These are phyloP conservation scores for Tethea ocularis DNA, from an alignment of 2,888 invertebrate species.

Conservation along the genomic window DNA sequence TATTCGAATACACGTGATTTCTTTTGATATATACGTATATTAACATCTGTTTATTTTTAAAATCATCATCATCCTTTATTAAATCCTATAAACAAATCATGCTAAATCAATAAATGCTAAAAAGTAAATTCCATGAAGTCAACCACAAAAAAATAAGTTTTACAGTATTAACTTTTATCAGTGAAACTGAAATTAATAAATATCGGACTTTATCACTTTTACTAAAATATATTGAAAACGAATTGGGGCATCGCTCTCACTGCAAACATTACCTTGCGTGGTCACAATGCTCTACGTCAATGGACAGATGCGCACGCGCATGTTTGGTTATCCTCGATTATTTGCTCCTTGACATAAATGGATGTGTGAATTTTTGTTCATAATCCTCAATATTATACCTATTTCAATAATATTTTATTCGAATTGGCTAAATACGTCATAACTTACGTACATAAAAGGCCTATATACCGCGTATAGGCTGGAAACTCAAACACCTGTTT, in stretches of 20 bases:
- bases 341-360: constrained; percentile 61
- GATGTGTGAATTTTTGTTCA: constrained; percentile 34
- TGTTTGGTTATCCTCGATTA: constrained; percentile 63
- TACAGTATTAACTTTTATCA: no score
- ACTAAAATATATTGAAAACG: constrained; percentile 23
- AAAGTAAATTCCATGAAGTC: no score
- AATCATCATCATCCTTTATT: no score
- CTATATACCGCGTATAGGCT: not conserved
- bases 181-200: not conserved
- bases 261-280: constrained; percentile 30
- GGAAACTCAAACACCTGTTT: constrained; percentile 1
- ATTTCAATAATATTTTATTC: not conserved
- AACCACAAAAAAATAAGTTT: no score
- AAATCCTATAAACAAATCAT: no score
- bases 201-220: not conserved
- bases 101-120: no score
- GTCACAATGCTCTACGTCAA: constrained; percentile 43
- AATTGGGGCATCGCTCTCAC: constrained; percentile 44
- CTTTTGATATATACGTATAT: no score
- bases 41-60: no score
- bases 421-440: not conserved
- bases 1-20: no score
- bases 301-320: constrained; percentile 41
- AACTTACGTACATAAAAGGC: not conserved
- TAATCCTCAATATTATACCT: not conserved